Evolutionary conservation across 2,113 vertebrate genomes (phyloP).

Genomic region (Urocitellus parryii): DNA sequence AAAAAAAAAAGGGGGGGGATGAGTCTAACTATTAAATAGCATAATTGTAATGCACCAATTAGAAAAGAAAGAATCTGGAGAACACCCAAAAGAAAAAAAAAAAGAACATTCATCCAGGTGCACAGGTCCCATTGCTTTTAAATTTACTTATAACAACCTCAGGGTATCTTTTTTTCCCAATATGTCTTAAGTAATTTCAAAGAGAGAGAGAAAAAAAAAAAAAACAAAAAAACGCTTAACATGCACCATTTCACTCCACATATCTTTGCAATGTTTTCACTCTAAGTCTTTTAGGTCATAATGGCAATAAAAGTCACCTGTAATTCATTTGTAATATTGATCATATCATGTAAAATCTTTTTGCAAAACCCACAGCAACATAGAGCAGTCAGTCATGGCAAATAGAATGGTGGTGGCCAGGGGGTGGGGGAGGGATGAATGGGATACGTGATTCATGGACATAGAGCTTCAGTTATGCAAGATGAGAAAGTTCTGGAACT

Average conservation of each 20-base stretch:
- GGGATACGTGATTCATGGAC: neutral
- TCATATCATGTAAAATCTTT: neutral
- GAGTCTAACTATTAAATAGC: no score
- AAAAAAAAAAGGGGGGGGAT: no score
- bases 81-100: no score
- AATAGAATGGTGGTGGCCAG: neutral
- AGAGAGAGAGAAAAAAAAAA: neutral
- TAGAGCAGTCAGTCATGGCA: neutral
- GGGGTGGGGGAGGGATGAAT: neutral
- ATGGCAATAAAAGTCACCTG: neutral
- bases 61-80: no score
- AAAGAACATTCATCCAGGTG: neutral
- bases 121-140: neutral
- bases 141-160: neutral
- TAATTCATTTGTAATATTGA: neutral
- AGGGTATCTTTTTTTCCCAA: neutral
- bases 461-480: neutral
- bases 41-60: no score
- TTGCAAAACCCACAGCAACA: neutral
- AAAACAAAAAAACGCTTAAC: neutral
- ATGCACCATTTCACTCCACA: slow-evolving; percentile 3
- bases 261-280: slow-evolving; percentile 20
- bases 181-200: neutral
- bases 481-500: neutral
- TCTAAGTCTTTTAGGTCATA: slow-evolving; percentile 2